Evolutionary conservation across 1,140 invertebrate genomes (phyloP).

Genomic region (Alviniconcha marisindica): DNA sequence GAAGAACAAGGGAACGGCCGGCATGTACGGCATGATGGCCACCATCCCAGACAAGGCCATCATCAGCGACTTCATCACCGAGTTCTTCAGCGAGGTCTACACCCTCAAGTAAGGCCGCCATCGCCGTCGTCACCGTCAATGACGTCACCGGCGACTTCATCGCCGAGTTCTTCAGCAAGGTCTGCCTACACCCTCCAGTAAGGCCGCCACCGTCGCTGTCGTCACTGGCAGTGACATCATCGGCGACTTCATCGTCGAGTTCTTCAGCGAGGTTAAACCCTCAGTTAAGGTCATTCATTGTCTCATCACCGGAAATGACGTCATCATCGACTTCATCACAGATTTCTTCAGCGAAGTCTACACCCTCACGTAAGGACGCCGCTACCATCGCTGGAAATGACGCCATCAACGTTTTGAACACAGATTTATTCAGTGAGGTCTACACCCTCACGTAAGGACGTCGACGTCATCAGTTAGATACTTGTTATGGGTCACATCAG

Average conservation of each 20-base stretch:
- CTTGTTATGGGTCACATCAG: not conserved
- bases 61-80: slow-evolving; percentile 69
- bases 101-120: slow-evolving; percentile 31
- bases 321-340: slow-evolving; percentile 70
- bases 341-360: slow-evolving; percentile 74
- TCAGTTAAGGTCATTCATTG: not conserved
- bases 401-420: slow-evolving; percentile 70
- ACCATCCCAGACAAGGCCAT: slow-evolving; percentile 71
- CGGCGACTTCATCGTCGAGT: not conserved
- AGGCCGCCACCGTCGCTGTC: not conserved
- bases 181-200: slow-evolving; percentile 62
- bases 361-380: slow-evolving; percentile 33
- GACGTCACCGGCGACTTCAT: not conserved
- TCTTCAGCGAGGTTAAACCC: no score
- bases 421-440: slow-evolving; percentile 72
- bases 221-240: not conserved
- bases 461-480: not conserved
- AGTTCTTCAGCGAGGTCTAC: slow-evolving; percentile 73
- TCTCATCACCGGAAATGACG: slow-evolving; percentile 67
- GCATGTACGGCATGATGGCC: slow-evolving; percentile 72
- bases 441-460: slow-evolving; percentile 51
- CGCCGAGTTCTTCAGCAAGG: slow-evolving; percentile 43
- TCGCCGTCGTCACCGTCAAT: not conserved
- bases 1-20: slow-evolving; percentile 66
- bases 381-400: slow-evolving; percentile 47